Evolutionary conservation across 35 echinoderm and acorn worm genomes (phyloP).

Genomic region (Heliocidaris tuberculata): DNA sequence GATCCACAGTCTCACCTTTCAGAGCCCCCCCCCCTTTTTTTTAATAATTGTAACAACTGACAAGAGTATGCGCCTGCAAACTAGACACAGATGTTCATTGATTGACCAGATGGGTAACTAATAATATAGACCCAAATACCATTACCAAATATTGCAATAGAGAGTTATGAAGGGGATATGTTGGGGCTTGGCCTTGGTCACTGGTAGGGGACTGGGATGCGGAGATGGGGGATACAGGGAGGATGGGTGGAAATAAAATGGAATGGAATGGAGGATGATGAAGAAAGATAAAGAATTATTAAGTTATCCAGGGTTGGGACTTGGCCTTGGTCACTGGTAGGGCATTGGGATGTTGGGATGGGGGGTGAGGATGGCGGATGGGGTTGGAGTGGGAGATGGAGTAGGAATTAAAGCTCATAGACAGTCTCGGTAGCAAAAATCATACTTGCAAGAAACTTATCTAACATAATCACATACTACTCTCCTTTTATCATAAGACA

Average conservation of each 20-base stretch:
- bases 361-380: neutral
- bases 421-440: too few relatives aligned
- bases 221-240: neutral
- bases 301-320: neutral
- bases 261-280: neutral
- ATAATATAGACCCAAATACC: neutral
- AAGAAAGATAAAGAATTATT: too few relatives aligned
- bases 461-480: too few relatives aligned
- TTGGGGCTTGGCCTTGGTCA: neutral
- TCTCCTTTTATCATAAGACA: too few relatives aligned
- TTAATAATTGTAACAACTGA: too few relatives aligned
- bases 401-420: too few relatives aligned
- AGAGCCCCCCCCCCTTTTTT: too few relatives aligned
- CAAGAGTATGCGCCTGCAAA: too few relatives aligned
- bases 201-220: neutral
- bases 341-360: neutral
- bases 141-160: slow-evolving; percentile 12
- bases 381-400: neutral
- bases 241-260: neutral
- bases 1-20: too few relatives aligned
- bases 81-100: neutral
- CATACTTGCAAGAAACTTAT: too few relatives aligned
- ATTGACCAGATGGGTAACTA: neutral
- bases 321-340: slow-evolving; percentile 14
- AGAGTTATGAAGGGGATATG: neutral